phyloP scores from a whole-genome alignment of 2,113 vertebrate species.

The Rynchops niger region DNA sequence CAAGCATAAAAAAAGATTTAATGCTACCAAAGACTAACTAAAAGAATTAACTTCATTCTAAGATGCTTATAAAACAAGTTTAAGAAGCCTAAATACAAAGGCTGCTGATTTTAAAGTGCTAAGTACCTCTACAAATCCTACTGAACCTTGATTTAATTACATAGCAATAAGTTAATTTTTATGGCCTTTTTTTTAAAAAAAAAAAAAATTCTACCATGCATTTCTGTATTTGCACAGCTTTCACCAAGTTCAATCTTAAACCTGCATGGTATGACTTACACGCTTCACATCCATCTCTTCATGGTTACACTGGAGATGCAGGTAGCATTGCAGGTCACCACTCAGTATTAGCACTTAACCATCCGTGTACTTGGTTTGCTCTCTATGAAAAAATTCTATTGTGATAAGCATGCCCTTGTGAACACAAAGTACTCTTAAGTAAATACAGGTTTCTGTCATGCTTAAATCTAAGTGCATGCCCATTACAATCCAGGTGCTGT shows the following conservation, averaged over 20 bases:
- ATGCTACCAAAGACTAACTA: neutral
- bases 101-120: neutral
- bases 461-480: neutral
- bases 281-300: neutral
- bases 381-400: neutral
- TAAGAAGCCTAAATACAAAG: neutral
- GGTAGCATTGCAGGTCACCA: neutral
- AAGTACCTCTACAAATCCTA: neutral
- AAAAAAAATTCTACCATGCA: neutral
- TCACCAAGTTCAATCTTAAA: neutral
- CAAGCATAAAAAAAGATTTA: neutral
- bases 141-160: neutral
- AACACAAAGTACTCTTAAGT: neutral
- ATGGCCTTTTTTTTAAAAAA: neutral
- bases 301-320: neutral
- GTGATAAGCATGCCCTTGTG: neutral
- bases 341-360: neutral
- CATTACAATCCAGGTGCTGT: neutral
- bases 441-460: neutral
- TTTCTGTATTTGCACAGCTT: neutral
- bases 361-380: neutral
- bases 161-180: neutral
- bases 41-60: neutral
- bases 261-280: neutral
- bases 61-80: neutral